Base-by-base conservation (phyloP, 1,140 invertebrate species). In the Scaptomyza montana region DNA sequence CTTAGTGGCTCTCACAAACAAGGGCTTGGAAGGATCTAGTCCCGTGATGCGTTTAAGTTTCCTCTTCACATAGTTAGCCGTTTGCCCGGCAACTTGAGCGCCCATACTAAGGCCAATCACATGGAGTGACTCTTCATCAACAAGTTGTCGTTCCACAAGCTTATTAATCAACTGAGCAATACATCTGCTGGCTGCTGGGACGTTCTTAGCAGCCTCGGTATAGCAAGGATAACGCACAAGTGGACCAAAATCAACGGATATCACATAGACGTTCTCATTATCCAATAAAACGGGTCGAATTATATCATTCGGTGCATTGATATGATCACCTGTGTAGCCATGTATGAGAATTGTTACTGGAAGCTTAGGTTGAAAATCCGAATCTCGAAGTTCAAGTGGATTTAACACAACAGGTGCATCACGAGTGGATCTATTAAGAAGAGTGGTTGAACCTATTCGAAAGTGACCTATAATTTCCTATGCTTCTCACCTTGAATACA, bases 51-150 rank as follows among this genome's bases (percentile, higher is more conserved):
- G 92, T 4, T 91, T 84, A 9, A 94, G 80, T 57, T 90, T 93
- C 30, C 63, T 92, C 77, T 77, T 92, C 61, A 91, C 89, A 87
- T 85, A 93, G 76, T 96, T 95, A 0, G 96, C 95, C 19, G 96
- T 95, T 70, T 95, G 96, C 0, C 97, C 97, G 0, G 97, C 96
- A 3, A 96, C 94, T 74, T 99, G 97, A 0, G 95, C 97, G 0
- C 98, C 98, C 7, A 99, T 93, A 87, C 97, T 98, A 91, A 98
- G 98, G 53, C 98, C 98, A 73, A 99, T 96, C 3, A 98, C 91
- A 86, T 99, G 98, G 66, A 97, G 93, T 49, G 92, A 93, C 10
- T 93, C 78, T 21, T 96, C 85, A 0, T 92, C 56, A 2, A 96
- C 93, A 2, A 93, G 93, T 36, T 93, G 91, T 0, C 92, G 92